A percentile compares a stretch with the other conserved stretches of the same genome.
These are phyloP conservation scores for Orussus abietinus DNA, from an alignment of 1,140 invertebrate species.

Conservation along the genomic window DNA sequence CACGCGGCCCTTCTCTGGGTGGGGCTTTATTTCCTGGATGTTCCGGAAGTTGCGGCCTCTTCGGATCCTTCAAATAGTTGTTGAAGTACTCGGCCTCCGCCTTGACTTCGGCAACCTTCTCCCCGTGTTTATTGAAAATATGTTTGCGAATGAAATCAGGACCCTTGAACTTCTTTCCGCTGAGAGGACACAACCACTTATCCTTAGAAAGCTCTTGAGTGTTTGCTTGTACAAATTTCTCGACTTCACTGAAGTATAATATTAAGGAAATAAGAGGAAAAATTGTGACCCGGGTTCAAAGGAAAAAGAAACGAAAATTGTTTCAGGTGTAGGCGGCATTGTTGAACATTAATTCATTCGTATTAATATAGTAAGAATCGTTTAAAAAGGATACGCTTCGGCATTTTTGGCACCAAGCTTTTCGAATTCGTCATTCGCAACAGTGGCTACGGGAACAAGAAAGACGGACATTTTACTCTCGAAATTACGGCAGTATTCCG, in stretches of 20 bases:
- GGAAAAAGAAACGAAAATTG: not conserved
- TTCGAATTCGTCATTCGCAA: slow-evolving; percentile 73
- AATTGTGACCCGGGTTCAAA: too few relatives aligned
- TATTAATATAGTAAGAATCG: slow-evolving; percentile 3
- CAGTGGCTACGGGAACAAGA: slow-evolving; percentile 66
- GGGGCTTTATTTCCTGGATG: slow-evolving; percentile 65
- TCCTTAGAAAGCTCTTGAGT: slow-evolving; percentile 95
- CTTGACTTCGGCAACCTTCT: slow-evolving; percentile 95
- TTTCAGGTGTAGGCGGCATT: slow-evolving; percentile 5
- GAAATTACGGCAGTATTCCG: slow-evolving; percentile 49
- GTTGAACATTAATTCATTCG: slow-evolving; percentile 5
- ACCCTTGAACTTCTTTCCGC: slow-evolving; percentile 99
- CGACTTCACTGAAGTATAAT: slow-evolving; percentile 65
- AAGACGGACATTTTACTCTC: slow-evolving; percentile 89
- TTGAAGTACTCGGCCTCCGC: slow-evolving; percentile 98
- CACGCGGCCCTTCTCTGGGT: slow-evolving; percentile 40
- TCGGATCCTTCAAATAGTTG: slow-evolving; percentile 93
- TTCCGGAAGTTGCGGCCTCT: slow-evolving; percentile 90
- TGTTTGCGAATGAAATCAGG: slow-evolving; percentile 99
- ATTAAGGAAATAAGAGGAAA: slow-evolving; percentile 24
- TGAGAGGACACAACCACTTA: slow-evolving; percentile 97
- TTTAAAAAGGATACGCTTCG: slow-evolving; percentile 59
- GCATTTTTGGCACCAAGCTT: slow-evolving; percentile 85
- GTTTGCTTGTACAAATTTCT: slow-evolving; percentile 91
- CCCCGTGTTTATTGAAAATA: slow-evolving; percentile 95